Conservation (phyloP, 2,797 vertebrate genomes). For the Poecilia gillii region DNA sequence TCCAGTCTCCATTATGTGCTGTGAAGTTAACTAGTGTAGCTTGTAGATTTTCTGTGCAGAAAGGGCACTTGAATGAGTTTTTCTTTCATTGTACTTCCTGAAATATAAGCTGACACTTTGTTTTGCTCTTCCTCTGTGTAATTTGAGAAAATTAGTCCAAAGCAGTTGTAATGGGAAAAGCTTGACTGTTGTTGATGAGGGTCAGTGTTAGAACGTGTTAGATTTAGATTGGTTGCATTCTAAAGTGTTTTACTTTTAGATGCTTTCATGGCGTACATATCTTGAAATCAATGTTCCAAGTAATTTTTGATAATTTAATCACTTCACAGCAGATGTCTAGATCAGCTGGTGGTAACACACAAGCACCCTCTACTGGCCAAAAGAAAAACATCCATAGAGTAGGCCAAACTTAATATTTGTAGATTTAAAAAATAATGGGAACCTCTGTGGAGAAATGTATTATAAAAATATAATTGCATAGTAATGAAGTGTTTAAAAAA, state of each 20-base stretch:
- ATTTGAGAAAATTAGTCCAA: slow-evolving; percentile 1
- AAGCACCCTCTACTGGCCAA: slow-evolving; percentile 69
- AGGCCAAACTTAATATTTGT: neutral
- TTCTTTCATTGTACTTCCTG: neutral
- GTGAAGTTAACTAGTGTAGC: neutral
- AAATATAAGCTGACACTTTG: neutral
- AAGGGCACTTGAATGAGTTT: neutral
- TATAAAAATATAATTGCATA: neutral
- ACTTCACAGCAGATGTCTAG: neutral
- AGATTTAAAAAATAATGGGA: neutral
- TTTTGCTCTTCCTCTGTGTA: neutral
- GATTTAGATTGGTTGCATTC: neutral
- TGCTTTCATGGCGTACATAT: neutral
- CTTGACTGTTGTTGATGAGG: slow-evolving; percentile 22
- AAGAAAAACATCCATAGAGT: slow-evolving; percentile 20
- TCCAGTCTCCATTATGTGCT: neutral
- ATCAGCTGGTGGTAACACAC: slow-evolving; percentile 43
- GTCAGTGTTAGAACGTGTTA: neutral
- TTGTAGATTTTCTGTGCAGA: neutral
- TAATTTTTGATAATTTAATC: rapidly evolving
- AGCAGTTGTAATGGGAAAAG: neutral
- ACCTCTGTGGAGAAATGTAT: neutral
- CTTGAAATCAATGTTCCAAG: neutral
- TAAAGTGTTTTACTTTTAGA: neutral
- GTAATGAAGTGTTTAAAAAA: neutral